Evolutionary conservation across 2,797 vertebrate genomes (phyloP).

Genomic region (Mus spretus): DNA sequence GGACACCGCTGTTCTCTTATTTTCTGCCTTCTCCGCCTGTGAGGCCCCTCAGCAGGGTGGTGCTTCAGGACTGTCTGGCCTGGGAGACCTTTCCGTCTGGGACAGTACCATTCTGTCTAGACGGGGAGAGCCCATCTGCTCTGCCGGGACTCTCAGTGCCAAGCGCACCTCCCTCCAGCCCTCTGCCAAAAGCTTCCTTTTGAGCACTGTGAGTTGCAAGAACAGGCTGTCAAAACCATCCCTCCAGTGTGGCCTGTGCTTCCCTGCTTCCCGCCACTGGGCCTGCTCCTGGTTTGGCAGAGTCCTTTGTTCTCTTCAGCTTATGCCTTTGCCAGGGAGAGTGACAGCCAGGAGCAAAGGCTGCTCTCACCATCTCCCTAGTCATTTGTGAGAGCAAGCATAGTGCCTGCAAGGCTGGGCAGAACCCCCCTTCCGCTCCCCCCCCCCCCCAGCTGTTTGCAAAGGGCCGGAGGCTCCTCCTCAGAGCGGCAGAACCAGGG

Average conservation of each 20-base stretch:
- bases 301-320: background rate
- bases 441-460: background rate
- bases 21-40: constrained; percentile 33
- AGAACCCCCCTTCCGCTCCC: no score
- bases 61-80: constrained; percentile 85
- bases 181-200: background rate
- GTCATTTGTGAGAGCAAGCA: background rate
- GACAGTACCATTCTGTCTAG: constrained; percentile 89
- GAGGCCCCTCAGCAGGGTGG: constrained; percentile 71
- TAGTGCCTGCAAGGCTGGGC: background rate
- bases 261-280: background rate
- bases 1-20: constrained; percentile 50
- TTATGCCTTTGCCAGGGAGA: background rate
- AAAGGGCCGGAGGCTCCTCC: background rate
- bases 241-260: constrained; percentile 66
- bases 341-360: background rate
- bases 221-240: constrained; percentile 25
- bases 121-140: constrained; percentile 86
- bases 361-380: background rate
- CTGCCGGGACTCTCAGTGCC: constrained; percentile 68
- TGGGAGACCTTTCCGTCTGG: constrained; percentile 88
- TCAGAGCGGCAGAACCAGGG: background rate
- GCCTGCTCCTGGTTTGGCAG: background rate
- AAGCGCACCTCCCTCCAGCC: background rate
- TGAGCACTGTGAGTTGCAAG: constrained; percentile 83